Conservation (phyloP, 2,797 vertebrate species). For the Diceros bicornis region DNA sequence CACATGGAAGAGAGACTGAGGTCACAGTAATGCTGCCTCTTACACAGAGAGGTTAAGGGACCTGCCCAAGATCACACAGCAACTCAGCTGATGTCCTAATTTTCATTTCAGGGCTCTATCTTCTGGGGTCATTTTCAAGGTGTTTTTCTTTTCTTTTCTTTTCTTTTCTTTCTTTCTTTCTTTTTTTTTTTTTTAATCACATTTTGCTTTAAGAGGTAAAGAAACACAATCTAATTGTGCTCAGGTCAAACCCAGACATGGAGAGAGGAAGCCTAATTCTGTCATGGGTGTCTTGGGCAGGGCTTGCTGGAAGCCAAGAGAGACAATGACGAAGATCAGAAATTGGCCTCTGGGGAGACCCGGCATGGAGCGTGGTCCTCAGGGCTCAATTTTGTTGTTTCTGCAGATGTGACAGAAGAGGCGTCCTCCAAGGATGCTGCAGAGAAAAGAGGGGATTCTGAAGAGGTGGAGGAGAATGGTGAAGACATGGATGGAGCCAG, state of each 20-base stretch:
- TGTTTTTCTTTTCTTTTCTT: background rate
- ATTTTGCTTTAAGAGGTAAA: background rate
- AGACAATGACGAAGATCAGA: background rate
- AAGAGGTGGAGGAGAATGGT: background rate
- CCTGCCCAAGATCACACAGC: background rate
- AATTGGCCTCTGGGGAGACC: slow-evolving; percentile 60
- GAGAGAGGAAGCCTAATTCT: background rate
- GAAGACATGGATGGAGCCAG: background rate
- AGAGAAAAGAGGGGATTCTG: slow-evolving; percentile 80
- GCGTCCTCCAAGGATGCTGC: slow-evolving; percentile 70
- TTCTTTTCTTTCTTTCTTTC: background rate
- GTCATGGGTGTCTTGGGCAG: background rate
- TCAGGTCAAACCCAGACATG: background rate
- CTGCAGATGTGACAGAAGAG: slow-evolving; percentile 66
- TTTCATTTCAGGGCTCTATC: background rate
- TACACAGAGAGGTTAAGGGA: background rate
- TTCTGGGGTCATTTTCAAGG: background rate
- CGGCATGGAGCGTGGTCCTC: background rate
- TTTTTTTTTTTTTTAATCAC: background rate
- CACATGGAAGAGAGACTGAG: rapidly evolving
- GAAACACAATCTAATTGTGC: background rate
- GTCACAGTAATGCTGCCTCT: background rate
- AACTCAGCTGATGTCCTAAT: background rate
- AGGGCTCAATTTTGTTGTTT: slow-evolving; percentile 34
- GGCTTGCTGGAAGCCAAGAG: background rate